Evolutionary conservation across 2,113 vertebrate species (phyloP).

Genomic region (Merops nubicus): DNA sequence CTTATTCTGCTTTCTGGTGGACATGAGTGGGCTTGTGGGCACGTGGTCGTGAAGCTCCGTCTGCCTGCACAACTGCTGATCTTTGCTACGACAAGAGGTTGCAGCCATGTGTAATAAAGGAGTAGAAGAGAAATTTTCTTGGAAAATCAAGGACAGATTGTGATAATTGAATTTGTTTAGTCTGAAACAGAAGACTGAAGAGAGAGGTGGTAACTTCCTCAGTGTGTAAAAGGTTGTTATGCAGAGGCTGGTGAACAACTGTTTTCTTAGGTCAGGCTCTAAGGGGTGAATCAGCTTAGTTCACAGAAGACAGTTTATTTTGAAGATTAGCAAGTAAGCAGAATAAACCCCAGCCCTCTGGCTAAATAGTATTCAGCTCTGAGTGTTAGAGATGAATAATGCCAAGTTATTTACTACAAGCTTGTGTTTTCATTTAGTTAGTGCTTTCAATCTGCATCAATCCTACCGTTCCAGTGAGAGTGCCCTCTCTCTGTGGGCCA

Average conservation of each 20-base stretch:
- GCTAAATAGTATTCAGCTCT: background rate
- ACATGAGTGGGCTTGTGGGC: accelerated
- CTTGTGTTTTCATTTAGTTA: background rate
- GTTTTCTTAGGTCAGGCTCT: background rate
- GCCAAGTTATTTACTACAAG: background rate
- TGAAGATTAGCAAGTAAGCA: background rate
- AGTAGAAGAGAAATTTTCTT: background rate
- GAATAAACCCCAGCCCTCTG: background rate
- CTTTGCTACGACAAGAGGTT: accelerated
- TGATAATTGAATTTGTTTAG: background rate
- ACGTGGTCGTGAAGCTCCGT: accelerated
- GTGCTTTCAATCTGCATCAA: background rate
- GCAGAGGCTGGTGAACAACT: background rate
- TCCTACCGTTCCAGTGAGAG: background rate
- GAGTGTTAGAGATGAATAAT: background rate
- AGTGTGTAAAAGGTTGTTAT: background rate
- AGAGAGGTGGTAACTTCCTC: background rate
- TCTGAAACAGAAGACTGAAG: background rate
- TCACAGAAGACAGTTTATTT: background rate
- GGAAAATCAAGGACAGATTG: background rate
- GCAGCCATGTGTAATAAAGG: background rate
- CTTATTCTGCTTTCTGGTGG: background rate
- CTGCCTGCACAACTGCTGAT: accelerated
- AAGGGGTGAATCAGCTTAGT: background rate
- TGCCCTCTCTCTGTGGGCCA: background rate